Conservation (phyloP, 2,113 vertebrate species). For the Nesogale talazaci region DNA sequence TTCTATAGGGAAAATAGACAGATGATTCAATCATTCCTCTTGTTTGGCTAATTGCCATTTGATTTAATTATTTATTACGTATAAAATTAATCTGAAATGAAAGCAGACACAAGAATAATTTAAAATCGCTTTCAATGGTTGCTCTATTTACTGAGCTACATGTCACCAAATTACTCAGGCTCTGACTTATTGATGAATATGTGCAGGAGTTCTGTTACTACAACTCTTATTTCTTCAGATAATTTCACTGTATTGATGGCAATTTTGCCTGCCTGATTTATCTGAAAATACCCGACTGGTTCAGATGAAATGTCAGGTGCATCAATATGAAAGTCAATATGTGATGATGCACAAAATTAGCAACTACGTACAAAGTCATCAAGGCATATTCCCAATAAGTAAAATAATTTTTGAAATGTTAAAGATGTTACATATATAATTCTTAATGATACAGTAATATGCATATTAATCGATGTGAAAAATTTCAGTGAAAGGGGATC, state of each 20-base stretch:
- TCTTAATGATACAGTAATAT: neutral
- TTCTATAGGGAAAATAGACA: neutral
- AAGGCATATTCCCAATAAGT: neutral
- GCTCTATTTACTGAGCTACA: neutral
- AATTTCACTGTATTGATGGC: neutral
- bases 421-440: neutral
- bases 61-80: slow-evolving; percentile 47
- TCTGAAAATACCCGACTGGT: neutral
- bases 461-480: neutral
- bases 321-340: neutral
- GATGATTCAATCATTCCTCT: neutral
- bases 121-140: neutral
- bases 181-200: slow-evolving; percentile 22
- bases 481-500: neutral
- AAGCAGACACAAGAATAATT: neutral
- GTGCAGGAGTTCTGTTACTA: neutral
- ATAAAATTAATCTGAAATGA: slow-evolving; percentile 54
- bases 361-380: neutral
- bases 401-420: neutral
- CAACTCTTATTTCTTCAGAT: neutral
- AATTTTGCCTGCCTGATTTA: neutral
- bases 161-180: neutral
- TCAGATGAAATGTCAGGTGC: neutral
- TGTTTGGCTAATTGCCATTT: neutral
- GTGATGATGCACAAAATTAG: neutral